Evolutionary conservation across 2,113 vertebrate genomes (phyloP).

Genomic region (Lepisosteus osseus): DNA sequence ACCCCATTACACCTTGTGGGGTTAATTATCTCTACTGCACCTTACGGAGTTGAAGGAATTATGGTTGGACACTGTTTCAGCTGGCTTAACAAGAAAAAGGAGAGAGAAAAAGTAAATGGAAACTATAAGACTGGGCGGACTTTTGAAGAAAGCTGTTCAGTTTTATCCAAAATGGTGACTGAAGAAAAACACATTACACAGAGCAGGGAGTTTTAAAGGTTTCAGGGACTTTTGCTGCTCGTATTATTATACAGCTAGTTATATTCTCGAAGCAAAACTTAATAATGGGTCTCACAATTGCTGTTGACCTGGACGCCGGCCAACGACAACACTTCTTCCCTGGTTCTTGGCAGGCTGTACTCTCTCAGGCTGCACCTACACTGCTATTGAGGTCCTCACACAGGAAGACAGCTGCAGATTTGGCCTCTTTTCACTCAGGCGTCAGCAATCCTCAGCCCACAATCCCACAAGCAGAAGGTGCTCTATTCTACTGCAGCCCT

Average conservation of each 20-base stretch:
- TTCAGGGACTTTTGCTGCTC: background rate
- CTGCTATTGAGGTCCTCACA: slow-evolving; percentile 10
- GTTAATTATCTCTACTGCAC: no score
- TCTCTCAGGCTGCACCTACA: slow-evolving; percentile 32
- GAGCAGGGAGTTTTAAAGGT: background rate
- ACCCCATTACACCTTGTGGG: no score
- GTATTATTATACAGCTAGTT: slow-evolving; percentile 10
- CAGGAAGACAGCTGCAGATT: slow-evolving; percentile 27
- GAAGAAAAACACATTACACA: background rate
- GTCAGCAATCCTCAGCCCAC: background rate
- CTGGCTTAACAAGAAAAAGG: no score
- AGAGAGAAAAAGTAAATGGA: no score
- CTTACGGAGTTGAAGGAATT: no score
- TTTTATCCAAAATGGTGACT: no score
- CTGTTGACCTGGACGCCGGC: slow-evolving; percentile 32
- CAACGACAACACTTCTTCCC: slow-evolving; percentile 25
- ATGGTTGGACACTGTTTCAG: no score
- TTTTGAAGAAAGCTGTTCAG: no score
- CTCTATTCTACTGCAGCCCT: background rate
- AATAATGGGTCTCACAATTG: slow-evolving; percentile 22
- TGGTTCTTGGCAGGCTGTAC: slow-evolving; percentile 25
- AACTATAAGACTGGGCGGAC: no score
- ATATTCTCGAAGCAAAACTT: slow-evolving; percentile 31
- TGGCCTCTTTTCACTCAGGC: slow-evolving; percentile 26
- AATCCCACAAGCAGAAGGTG: background rate